These are phyloP conservation scores for Drosophila albomicans DNA, from an alignment of 1,140 invertebrate species.

Conservation along the genomic window DNA sequence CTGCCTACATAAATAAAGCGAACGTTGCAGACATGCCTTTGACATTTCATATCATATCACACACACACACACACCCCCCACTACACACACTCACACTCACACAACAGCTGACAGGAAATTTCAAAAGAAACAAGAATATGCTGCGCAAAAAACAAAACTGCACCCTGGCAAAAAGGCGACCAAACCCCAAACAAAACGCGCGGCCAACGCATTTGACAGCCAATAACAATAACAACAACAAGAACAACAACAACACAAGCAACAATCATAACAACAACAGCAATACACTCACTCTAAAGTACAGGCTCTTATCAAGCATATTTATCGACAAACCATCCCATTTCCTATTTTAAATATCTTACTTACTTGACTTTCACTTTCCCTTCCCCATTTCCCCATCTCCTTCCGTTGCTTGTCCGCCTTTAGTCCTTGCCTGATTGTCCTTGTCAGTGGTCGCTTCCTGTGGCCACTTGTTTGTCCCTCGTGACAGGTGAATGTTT, in stretches of 20 bases:
- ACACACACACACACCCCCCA: conserved; percentile 18
- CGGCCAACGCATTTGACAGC: conserved; percentile 40
- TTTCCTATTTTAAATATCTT: conserved; percentile 49
- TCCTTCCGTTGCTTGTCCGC: conserved; percentile 3
- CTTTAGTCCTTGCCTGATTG: conserved; percentile 28
- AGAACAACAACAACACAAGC: neutral
- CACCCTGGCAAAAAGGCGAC: conserved; percentile 12
- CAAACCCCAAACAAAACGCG: neutral
- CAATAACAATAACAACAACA: conserved; percentile 32
- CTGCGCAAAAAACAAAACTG: conserved; percentile 40
- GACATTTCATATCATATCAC: conserved; percentile 71
- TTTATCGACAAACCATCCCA: conserved; percentile 41
- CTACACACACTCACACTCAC: conserved; percentile 6
- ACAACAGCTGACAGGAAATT: conserved; percentile 43
- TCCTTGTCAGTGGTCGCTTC: conserved; percentile 19
- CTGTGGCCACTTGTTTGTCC: conserved; percentile 44
- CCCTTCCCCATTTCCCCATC: neutral
- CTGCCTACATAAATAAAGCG: conserved; percentile 73
- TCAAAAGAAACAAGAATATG: conserved; percentile 39
- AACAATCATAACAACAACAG: conserved; percentile 7
- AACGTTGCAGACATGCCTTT: conserved; percentile 69
- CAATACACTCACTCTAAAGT: conserved; percentile 21
- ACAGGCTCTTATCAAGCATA: conserved; percentile 35
- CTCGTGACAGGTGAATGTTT: conserved; percentile 33
- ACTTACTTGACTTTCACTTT: conserved; percentile 3